Conservation (phyloP, 2,113 vertebrate species). For the Ciconia maguari region DNA sequence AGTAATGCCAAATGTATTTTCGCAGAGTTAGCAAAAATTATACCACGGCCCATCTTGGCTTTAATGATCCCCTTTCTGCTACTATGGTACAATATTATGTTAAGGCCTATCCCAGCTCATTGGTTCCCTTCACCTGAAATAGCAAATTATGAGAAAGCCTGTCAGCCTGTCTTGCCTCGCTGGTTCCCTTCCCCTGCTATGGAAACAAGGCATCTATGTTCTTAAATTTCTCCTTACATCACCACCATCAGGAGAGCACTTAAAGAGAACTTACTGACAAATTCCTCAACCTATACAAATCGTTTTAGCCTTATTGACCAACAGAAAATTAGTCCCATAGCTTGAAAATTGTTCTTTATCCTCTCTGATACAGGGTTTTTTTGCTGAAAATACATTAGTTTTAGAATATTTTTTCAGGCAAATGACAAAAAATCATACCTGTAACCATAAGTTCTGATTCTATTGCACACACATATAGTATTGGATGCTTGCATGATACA, state of each 20-base stretch:
- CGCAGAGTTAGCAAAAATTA: background rate
- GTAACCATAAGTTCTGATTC: background rate
- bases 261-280: background rate
- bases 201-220: background rate
- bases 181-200: background rate
- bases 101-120: conserved; percentile 6
- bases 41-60: background rate
- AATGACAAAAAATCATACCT: background rate
- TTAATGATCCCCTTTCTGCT: conserved; percentile 30
- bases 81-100: background rate
- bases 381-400: background rate
- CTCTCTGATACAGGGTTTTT: background rate
- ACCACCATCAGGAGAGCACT: background rate
- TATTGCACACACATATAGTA: background rate
- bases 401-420: background rate
- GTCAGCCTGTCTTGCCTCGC: background rate
- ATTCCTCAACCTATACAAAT: background rate
- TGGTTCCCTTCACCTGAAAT: conserved; percentile 27
- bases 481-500: background rate
- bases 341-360: background rate
- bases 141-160: conserved; percentile 3
- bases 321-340: background rate
- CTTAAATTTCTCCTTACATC: background rate
- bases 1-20: conserved; percentile 40
- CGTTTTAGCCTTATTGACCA: background rate